phyloP scores from a whole-genome alignment of 2,797 vertebrate genomes.

The Pseudochirops corinnae region DNA sequence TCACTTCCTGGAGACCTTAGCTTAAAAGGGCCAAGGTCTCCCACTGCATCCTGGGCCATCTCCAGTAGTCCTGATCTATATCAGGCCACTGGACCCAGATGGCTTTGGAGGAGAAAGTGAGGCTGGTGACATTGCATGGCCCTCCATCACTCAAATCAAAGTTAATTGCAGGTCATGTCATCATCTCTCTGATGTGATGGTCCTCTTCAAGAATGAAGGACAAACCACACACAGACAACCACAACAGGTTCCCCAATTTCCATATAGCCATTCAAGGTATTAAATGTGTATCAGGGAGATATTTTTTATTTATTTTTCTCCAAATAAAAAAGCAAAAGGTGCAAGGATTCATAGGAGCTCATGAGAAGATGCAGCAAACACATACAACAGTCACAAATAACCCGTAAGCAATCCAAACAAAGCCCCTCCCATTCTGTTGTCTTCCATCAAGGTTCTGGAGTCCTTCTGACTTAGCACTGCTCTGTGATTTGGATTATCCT shows the following conservation, averaged over 20 bases:
- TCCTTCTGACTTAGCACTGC: neutral
- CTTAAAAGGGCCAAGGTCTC: no score
- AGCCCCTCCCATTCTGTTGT: neutral
- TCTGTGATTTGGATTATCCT: neutral
- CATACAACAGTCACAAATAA: neutral
- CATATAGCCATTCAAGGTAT: neutral
- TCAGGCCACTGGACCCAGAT: no score
- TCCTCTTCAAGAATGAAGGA: no score
- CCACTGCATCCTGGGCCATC: no score
- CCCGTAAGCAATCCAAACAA: neutral
- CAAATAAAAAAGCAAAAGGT: neutral
- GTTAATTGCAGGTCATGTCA: no score
- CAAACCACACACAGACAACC: no score
- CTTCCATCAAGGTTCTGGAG: neutral
- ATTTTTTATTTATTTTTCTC: neutral
- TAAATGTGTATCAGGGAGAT: neutral
- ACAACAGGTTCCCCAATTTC: neutral
- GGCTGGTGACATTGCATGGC: no score
- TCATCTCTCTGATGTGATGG: no score
- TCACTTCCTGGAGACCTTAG: neutral
- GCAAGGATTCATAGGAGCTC: neutral
- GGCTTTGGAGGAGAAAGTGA: no score
- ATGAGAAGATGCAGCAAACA: neutral
- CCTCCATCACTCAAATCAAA: no score
- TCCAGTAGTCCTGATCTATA: no score